Percentiles rank a stretch among this genome's conserved stretches.
These are phyloP conservation scores for Lasioglossum oenotherae DNA, from an alignment of 2,888 invertebrate species.

Conservation along the genomic window DNA sequence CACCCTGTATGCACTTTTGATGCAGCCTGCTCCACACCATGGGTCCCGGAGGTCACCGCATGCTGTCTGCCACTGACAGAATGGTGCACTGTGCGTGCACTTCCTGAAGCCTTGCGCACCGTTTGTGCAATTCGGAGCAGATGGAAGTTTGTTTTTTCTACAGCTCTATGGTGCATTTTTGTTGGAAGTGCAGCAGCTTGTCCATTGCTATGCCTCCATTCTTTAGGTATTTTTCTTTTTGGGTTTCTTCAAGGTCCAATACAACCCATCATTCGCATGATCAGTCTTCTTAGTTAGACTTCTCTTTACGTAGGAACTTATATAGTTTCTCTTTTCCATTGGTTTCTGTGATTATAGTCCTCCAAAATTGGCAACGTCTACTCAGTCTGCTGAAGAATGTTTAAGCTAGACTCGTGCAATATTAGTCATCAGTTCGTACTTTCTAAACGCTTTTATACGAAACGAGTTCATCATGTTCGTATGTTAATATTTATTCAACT, in stretches of 20 bases:
- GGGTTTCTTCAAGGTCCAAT: background rate
- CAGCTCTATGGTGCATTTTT: background rate
- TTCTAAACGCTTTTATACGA: too few species aligned
- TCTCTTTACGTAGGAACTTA: too few species aligned
- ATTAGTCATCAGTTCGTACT: too few species aligned
- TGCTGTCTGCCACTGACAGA: constrained; percentile 63
- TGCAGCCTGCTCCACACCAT: constrained; percentile 28
- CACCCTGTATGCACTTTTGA: constrained; percentile 28
- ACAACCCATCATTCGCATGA: background rate
- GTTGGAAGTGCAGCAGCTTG: background rate
- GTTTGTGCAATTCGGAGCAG: constrained; percentile 26
- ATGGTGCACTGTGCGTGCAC: constrained; percentile 55
- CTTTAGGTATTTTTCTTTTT: background rate
- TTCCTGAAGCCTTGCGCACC: constrained; percentile 25
- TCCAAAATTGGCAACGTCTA: too few species aligned
- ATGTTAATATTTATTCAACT: too few species aligned
- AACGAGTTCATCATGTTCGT: too few species aligned
- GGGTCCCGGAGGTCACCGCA: constrained; percentile 65
- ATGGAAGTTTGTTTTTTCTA: constrained; percentile 3
- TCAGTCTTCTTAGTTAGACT: too few species aligned
- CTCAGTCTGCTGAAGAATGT: too few species aligned
- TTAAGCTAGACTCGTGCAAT: too few species aligned
- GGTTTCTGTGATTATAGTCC: too few species aligned
- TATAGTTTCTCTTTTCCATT: too few species aligned
- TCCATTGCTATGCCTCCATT: background rate